Percentiles rank a stretch among this genome's conserved stretches.
Evolutionary conservation across 2,113 vertebrate species (phyloP).

Genomic region (Caranx ignobilis): DNA sequence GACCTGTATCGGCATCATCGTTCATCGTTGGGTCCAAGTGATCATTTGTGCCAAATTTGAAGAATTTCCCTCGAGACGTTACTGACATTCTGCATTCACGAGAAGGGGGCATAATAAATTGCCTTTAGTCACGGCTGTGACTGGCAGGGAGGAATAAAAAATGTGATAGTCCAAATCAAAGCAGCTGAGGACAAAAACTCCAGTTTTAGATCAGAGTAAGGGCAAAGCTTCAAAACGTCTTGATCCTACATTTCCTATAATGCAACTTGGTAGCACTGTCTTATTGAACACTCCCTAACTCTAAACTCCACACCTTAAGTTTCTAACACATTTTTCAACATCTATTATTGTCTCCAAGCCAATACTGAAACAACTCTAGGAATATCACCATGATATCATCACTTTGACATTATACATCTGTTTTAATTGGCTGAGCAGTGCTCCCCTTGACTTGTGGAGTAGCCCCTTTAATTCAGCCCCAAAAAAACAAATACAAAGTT

Average conservation of each 20-base stretch:
- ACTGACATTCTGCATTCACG: too few relatives aligned
- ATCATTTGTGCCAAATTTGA: too few relatives aligned
- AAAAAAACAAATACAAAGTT: background rate
- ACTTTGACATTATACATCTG: background rate
- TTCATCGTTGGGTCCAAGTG: too few relatives aligned
- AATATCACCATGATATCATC: background rate
- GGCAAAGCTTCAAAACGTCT: background rate
- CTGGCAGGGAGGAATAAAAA: too few relatives aligned
- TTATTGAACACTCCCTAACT: background rate
- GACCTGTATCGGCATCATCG: too few relatives aligned
- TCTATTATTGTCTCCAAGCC: too few relatives aligned
- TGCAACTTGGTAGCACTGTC: background rate
- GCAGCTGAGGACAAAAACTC: background rate
- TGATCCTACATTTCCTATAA: background rate
- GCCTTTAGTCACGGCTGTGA: too few relatives aligned
- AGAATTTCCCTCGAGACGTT: too few relatives aligned
- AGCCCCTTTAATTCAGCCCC: background rate
- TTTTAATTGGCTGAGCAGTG: too few relatives aligned
- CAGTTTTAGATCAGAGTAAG: background rate
- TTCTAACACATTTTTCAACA: too few relatives aligned
- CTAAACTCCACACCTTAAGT: too few relatives aligned
- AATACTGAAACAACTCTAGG: background rate
- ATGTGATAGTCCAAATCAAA: background rate
- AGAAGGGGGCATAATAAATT: too few relatives aligned
- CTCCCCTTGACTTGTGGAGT: background rate